Evolutionary conservation across 2,888 invertebrate genomes (phyloP).

Genomic region (Melitaea athalia): DNA sequence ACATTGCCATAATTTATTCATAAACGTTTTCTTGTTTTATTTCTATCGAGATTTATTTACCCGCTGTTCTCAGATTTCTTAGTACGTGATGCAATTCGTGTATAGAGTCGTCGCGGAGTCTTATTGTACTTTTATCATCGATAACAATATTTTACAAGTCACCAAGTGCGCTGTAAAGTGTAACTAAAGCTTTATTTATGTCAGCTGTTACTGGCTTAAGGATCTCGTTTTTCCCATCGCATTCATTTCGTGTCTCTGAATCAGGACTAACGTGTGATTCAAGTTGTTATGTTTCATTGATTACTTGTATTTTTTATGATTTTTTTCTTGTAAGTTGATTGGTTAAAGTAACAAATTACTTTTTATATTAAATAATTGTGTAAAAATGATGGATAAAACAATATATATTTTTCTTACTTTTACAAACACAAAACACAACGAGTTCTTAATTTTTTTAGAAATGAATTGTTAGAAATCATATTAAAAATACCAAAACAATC

Average conservation of each 20-base stretch:
- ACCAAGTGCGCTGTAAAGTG: slow-evolving; percentile 67
- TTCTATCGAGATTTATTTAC: slow-evolving; percentile 70
- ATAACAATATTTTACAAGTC: slow-evolving; percentile 79
- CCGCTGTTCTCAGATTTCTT: slow-evolving; percentile 74
- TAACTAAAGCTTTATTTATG: slow-evolving; percentile 67
- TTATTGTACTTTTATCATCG: slow-evolving; percentile 73
- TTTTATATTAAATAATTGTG: background rate
- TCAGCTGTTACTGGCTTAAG: slow-evolving; percentile 44
- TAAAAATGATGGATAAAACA: no score
- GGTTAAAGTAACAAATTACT: background rate
- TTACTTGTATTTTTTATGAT: background rate
- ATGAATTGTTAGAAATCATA: background rate
- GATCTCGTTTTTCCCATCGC: slow-evolving; percentile 51
- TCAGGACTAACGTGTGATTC: background rate
- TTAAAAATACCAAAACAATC: background rate
- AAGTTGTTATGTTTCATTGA: background rate
- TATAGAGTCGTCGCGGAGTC: slow-evolving; percentile 65
- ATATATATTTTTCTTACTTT: no score
- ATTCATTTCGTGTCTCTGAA: background rate
- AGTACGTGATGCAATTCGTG: slow-evolving; percentile 73
- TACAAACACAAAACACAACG: no score
- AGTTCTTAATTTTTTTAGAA: background rate
- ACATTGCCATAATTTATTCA: slow-evolving; percentile 80
- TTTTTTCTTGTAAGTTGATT: background rate
- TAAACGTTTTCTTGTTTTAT: slow-evolving; percentile 73